Evolutionary conservation across 2,888 invertebrate genomes (phyloP), one percentile per base, ranked within the genome.

Genomic region (Sinopyrophorus schimmeli): DNA sequence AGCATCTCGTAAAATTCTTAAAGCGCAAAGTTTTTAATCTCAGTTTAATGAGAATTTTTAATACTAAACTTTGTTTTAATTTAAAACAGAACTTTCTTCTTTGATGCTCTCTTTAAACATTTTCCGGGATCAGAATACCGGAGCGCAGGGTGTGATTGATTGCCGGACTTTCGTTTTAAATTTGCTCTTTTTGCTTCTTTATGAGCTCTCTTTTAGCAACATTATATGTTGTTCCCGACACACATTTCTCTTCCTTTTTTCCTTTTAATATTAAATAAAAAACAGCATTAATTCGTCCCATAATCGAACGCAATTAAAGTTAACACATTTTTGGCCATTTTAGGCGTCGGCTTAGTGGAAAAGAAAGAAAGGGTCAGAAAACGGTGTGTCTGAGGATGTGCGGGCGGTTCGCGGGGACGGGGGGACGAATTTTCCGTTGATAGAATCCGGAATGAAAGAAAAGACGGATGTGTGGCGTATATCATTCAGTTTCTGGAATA

Each of bases 41-140:
- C 30, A 32, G 40, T 16, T 34, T 16, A 32, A 43, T 14, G 47
- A 31, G 38, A 48, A 53, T 48, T 53, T 53, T 53, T 53, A 53
- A 48, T 48, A 41, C 46, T 17, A 27, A 46, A 53, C 48, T 53
- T 53, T 44, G 32, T 47, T 37, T 44, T 48, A 44, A 53, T 53
- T 44, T 53, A 40, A 47, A 53, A 53, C 43, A 47, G 35, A 47
- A 47, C 47, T 44, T 47, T 38, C 39, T 34, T 39, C 38, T 42
- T 39, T 42, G 46, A 37, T 34, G 32, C 30, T 42, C 31, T 34
- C n/a, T 42, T 39, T 37, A 30, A 39, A 23, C 37, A 31, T 42
- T 43, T 49, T 42, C 14, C 15, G 26, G 11, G 48, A 37, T 48
- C 35, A 30, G 32, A 30, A 28, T 48, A 26, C 37, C 20, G 30